Percentiles rank a stretch among this genome's conserved stretches.
phyloP scores from a whole-genome alignment of 2,888 invertebrate species.

The Aphrophora alni region DNA sequence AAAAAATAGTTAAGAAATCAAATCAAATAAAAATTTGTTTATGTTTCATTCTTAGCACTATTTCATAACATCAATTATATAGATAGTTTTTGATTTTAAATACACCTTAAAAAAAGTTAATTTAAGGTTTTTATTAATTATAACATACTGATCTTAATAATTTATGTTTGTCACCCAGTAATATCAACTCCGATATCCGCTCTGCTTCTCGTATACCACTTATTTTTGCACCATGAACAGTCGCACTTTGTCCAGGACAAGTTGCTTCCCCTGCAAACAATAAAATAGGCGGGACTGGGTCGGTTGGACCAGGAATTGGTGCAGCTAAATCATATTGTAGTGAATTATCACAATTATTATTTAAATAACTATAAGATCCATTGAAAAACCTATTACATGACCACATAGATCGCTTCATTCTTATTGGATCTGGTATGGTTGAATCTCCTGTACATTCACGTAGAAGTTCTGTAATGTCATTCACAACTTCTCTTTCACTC shows the following conservation, averaged over 20 bases:
- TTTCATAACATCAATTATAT: too few species aligned
- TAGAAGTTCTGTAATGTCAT: slow-evolving; percentile 12
- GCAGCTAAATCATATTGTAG: slow-evolving; percentile 63
- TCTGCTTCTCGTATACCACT: slow-evolving; percentile 84
- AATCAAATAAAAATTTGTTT: too few species aligned
- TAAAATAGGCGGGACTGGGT: slow-evolving; percentile 54
- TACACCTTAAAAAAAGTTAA: too few species aligned
- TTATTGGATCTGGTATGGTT: neutral
- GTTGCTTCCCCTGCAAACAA: slow-evolving; percentile 88
- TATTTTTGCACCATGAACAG: slow-evolving; percentile 78
- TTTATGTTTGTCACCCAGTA: neutral
- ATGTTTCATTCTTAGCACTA: too few species aligned
- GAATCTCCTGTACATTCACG: slow-evolving; percentile 2
- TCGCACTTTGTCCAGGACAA: slow-evolving; percentile 75
- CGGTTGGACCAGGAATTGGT: slow-evolving; percentile 60
- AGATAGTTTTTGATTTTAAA: too few species aligned
- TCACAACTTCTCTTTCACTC: slow-evolving; percentile 23
- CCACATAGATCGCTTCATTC: neutral
- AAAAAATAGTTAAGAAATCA: too few species aligned
- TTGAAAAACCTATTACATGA: neutral
- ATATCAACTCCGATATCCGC: slow-evolving; percentile 59
- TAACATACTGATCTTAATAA: neutral
- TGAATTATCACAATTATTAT: neutral
- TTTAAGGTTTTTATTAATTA: neutral
- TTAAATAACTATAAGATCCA: neutral